These are phyloP conservation scores for Tupaia tana DNA, from an alignment of 2,113 vertebrate species.

Conservation along the genomic window DNA sequence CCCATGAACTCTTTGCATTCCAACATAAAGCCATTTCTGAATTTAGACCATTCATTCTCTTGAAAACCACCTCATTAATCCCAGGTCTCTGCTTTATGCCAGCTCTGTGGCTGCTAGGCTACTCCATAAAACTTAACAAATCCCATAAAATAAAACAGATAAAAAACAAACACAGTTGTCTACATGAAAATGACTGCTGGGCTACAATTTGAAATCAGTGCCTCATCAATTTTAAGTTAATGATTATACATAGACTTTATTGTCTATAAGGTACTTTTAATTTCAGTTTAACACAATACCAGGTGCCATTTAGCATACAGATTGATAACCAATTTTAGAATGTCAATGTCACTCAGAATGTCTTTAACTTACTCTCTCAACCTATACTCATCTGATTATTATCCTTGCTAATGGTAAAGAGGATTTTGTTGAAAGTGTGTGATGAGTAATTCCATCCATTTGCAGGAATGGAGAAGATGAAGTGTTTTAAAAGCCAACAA, in stretches of 20 bases:
- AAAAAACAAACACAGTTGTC: not conserved
- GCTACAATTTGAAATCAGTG: not conserved
- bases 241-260: not conserved
- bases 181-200: not conserved
- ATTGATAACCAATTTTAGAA: conserved; percentile 27
- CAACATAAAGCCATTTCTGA: not conserved
- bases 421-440: not conserved
- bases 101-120: not conserved
- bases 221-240: conserved; percentile 12
- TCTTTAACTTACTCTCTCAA: conserved; percentile 41
- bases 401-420: conserved; percentile 28
- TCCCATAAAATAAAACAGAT: not conserved
- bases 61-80: not conserved
- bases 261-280: conserved; percentile 2
- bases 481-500: not conserved
- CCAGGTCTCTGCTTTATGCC: not conserved
- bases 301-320: conserved; percentile 25
- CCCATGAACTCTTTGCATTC: not conserved
- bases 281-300: conserved; percentile 46
- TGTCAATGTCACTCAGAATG: not conserved
- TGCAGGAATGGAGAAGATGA: not conserved
- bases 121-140: not conserved
- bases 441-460: not conserved
- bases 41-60: not conserved
- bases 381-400: conserved; percentile 8